phyloP scores from a whole-genome alignment of 2,113 vertebrate species.

The Macquaria ambigua region DNA sequence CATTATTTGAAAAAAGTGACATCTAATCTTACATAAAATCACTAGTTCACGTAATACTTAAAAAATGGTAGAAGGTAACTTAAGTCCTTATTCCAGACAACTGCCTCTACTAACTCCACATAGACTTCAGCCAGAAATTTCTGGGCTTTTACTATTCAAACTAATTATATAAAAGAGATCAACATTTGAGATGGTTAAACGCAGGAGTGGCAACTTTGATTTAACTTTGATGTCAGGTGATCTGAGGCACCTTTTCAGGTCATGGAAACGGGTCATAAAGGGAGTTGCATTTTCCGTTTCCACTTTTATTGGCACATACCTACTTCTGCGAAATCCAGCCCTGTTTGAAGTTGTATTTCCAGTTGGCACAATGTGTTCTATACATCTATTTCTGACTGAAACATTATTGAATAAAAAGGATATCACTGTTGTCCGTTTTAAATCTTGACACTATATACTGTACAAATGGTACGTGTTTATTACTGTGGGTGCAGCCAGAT shows the following conservation, averaged over 20 bases:
- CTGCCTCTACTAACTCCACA: not conserved
- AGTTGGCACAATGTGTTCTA: not conserved
- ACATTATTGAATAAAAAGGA: not conserved
- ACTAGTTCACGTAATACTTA: not conserved
- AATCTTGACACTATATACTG: not conserved
- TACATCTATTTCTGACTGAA: not conserved
- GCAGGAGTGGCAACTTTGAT: not conserved
- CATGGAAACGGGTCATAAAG: not conserved
- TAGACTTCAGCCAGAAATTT: not conserved
- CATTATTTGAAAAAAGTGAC: not conserved
- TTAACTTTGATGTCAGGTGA: not conserved
- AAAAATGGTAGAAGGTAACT: not conserved
- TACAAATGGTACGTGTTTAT: not conserved
- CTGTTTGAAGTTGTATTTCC: not conserved
- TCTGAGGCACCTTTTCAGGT: not conserved
- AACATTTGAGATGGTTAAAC: not conserved
- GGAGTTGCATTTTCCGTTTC: not conserved
- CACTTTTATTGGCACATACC: accelerated
- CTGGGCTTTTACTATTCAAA: not conserved
- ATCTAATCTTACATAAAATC: not conserved
- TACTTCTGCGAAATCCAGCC: not conserved
- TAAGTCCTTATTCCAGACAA: not conserved
- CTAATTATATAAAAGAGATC: not conserved
- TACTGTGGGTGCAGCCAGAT: not conserved
- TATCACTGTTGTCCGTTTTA: not conserved